Evolutionary conservation across 1,140 invertebrate species (phyloP).

Genomic region (Drosophila grimshawi): DNA sequence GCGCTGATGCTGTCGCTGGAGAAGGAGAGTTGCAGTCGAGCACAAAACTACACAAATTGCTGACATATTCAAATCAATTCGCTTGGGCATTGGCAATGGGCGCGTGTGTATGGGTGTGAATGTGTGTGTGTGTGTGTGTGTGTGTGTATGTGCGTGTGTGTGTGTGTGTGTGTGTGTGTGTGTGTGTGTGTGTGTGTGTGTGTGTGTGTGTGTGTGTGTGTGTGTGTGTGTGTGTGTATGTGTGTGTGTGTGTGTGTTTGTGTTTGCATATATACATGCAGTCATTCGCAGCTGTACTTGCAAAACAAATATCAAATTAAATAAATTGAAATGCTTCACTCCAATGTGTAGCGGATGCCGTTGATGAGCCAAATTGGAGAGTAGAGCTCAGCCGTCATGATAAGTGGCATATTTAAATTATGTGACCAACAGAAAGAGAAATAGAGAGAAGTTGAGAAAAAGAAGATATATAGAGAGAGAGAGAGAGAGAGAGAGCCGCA

Average conservation of each 20-base stretch:
- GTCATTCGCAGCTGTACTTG: conserved; percentile 52
- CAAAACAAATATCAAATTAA: conserved; percentile 73
- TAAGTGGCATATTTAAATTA: conserved; percentile 78
- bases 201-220: conserved; percentile 18
- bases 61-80: conserved; percentile 82
- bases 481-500: not conserved
- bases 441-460: conserved; percentile 25
- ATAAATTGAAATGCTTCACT: conserved; percentile 61
- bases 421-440: conserved; percentile 29
- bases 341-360: not conserved
- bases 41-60: conserved; percentile 82
- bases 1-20: conserved; percentile 13
- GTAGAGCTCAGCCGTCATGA: conserved; percentile 20
- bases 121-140: conserved; percentile 19
- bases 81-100: conserved; percentile 50
- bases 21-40: conserved; percentile 58
- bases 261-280: conserved; percentile 40
- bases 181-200: conserved; percentile 27
- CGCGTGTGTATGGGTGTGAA: conserved; percentile 28
- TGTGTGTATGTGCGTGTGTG: conserved; percentile 16
- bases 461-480: conserved; percentile 39
- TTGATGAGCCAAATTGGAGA: conserved; percentile 6
- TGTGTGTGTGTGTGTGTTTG: not conserved
- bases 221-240: conserved; percentile 25
- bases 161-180: not conserved